Evolutionary conservation across 2,888 invertebrate genomes (phyloP).

Genomic region (Dorcus parallelipipedus): DNA sequence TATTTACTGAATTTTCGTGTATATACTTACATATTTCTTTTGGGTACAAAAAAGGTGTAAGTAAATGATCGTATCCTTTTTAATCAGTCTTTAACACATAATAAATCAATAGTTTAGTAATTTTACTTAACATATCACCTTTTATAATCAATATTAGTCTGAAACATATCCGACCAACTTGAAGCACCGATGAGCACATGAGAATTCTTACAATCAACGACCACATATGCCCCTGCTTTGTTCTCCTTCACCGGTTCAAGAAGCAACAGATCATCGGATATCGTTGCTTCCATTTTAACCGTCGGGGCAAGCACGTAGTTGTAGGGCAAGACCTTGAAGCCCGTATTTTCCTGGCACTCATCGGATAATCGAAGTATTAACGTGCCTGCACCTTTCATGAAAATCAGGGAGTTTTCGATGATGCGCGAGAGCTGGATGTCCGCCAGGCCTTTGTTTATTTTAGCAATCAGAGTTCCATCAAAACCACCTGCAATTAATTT

Average conservation of each 20-base stretch:
- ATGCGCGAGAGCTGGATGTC: conserved; percentile 43
- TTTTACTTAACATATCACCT: no score
- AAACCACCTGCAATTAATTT: conserved; percentile 37
- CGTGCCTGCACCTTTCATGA: conserved; percentile 32
- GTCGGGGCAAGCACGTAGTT: conserved; percentile 20
- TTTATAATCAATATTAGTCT: conserved; percentile 4
- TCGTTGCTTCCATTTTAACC: conserved; percentile 22
- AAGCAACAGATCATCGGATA: conserved; percentile 12
- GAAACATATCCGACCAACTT: conserved; percentile 37
- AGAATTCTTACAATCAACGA: conserved; percentile 30
- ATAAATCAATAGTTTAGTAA: no score
- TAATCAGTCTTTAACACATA: no score
- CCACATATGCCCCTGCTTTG: neutral
- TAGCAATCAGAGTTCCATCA: conserved; percentile 41
- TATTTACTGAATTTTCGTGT: neutral
- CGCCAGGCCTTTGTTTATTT: conserved; percentile 36
- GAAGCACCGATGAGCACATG: conserved; percentile 30
- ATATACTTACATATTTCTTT: no score
- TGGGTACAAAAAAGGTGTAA: no score
- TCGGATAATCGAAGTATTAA: conserved; percentile 38
- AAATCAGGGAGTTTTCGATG: conserved; percentile 37
- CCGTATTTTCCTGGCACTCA: conserved; percentile 33
- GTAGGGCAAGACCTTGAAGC: conserved; percentile 28
- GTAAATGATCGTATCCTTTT: no score
- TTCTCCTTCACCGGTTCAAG: conserved; percentile 23